These are phyloP conservation scores for Thera britannica DNA, from an alignment of 2,888 invertebrate species.

Conservation along the genomic window DNA sequence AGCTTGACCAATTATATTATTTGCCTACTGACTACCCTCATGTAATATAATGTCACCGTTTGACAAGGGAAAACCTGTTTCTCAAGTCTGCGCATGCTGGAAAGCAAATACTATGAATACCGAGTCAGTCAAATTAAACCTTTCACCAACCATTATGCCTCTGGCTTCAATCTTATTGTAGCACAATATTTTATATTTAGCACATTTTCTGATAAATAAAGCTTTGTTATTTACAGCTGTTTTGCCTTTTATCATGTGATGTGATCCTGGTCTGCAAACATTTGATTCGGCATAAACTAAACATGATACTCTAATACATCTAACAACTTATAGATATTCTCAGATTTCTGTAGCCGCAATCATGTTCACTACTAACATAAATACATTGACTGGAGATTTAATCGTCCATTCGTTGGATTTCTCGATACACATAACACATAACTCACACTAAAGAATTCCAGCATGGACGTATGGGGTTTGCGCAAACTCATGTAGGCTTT, in stretches of 20 bases:
- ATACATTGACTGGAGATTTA: conserved; percentile 45
- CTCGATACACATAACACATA: conserved; percentile 60
- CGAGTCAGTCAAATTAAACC: conserved; percentile 31
- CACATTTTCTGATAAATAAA: conserved; percentile 61
- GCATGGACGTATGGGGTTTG: conserved; percentile 79
- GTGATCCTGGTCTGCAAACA: conserved; percentile 54
- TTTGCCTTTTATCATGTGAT: conserved; percentile 47
- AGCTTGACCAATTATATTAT: conserved; percentile 69
- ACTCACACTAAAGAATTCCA: conserved; percentile 66
- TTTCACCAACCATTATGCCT: conserved; percentile 56
- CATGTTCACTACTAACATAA: conserved; percentile 65
- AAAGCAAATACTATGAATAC: conserved; percentile 51
- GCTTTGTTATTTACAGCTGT: conserved; percentile 74
- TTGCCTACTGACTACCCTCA: conserved; percentile 60
- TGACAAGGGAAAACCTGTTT: conserved; percentile 49
- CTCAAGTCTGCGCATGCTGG: conserved; percentile 74
- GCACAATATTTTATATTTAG: conserved; percentile 68
- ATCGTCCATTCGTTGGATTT: conserved; percentile 69
- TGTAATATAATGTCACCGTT: conserved; percentile 53
- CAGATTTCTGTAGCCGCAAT: conserved; percentile 69
- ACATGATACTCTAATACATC: conserved; percentile 47
- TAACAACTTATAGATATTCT: conserved; percentile 47
- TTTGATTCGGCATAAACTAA: conserved; percentile 53
- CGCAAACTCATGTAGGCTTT: conserved; percentile 83
- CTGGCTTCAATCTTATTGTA: conserved; percentile 71